phyloP scores from a whole-genome alignment of 2,888 invertebrate species.

The Aradus depressus region DNA sequence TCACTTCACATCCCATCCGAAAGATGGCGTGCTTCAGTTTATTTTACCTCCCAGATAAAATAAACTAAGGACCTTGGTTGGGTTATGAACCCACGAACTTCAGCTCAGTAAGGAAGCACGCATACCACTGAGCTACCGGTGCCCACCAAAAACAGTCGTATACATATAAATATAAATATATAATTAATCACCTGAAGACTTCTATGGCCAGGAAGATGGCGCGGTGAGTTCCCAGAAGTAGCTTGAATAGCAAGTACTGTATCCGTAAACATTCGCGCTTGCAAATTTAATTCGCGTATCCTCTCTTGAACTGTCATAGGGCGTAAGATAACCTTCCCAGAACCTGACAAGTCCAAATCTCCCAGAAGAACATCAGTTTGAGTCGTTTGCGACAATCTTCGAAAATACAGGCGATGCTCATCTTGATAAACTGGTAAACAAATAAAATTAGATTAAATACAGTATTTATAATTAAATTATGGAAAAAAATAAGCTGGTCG shows the following conservation, averaged over 20 bases:
- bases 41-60: too few species aligned
- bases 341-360: slow-evolving; percentile 37
- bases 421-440: slow-evolving; percentile 33
- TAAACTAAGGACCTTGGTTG: too few species aligned
- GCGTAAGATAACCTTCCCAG: slow-evolving; percentile 36
- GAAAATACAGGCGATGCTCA: slow-evolving; percentile 38
- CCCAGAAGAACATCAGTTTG: slow-evolving; percentile 40
- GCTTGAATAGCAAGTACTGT: slow-evolving; percentile 39
- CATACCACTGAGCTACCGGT: too few species aligned
- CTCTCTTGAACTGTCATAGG: slow-evolving; percentile 40
- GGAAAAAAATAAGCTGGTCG: not conserved
- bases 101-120: too few species aligned
- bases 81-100: too few species aligned
- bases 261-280: slow-evolving; percentile 40
- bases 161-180: slow-evolving; percentile 21
- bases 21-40: too few species aligned
- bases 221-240: slow-evolving; percentile 31
- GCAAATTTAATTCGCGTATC: slow-evolving; percentile 40
- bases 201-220: slow-evolving; percentile 33
- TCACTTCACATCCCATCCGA: too few species aligned
- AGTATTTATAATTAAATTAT: not conserved
- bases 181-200: slow-evolving; percentile 35
- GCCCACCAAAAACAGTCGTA: too few species aligned
- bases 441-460: not conserved
- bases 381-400: slow-evolving; percentile 39